phyloP scores from a whole-genome alignment of 2,797 vertebrate species.

The Labeo calbasu region DNA sequence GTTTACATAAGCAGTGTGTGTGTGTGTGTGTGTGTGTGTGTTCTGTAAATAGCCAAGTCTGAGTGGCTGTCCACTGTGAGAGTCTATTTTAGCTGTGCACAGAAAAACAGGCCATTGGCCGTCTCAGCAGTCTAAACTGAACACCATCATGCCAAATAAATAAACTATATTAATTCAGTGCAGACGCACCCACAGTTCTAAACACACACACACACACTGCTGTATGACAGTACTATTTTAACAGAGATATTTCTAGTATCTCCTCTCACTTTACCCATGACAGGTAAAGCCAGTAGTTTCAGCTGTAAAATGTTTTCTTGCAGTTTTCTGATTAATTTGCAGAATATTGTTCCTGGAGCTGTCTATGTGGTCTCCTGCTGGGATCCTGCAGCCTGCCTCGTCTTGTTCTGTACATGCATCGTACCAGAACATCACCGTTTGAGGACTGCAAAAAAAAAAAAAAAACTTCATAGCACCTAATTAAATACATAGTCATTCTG shows the following conservation, averaged over 20 bases:
- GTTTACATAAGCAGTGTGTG: conserved; percentile 64
- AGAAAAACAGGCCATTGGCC: conserved; percentile 81
- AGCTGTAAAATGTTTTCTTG: conserved; percentile 1
- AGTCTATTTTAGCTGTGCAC: conserved; percentile 83
- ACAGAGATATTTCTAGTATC: conserved; percentile 2
- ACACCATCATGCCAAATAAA: conserved; percentile 50
- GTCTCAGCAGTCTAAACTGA: conserved; percentile 53
- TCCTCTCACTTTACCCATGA: not conserved
- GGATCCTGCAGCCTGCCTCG: conserved; percentile 5
- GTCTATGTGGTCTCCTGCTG: conserved; percentile 30
- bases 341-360: not conserved
- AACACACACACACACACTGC: conserved; percentile 44
- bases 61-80: conserved; percentile 81
- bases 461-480: not conserved
- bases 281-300: not conserved
- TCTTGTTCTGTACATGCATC: conserved; percentile 1
- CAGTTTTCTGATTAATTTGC: conserved; percentile 17
- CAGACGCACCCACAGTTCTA: conserved; percentile 56
- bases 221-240: not conserved
- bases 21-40: conserved; percentile 73
- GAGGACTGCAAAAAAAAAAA: not conserved
- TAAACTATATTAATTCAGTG: conserved; percentile 77
- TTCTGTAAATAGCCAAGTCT: conserved; percentile 81
- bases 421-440: not conserved
- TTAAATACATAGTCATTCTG: not conserved